phyloP scores from a whole-genome alignment of 2,888 invertebrate species.

The Zaprionus bogoriensis region DNA sequence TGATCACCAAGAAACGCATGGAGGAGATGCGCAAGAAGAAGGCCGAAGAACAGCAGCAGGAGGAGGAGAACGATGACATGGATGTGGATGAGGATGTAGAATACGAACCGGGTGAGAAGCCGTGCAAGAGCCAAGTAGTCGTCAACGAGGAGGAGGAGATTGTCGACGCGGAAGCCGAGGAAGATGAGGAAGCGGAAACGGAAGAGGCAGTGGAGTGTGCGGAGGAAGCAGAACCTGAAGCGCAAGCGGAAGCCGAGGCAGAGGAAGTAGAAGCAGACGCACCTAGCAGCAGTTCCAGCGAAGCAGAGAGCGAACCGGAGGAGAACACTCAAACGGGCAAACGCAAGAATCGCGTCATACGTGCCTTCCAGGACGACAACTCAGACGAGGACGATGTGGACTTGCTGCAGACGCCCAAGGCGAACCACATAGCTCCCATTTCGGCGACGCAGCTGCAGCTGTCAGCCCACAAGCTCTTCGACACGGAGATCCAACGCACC shows the following conservation, averaged over 20 bases:
- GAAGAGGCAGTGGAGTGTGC: constrained; percentile 81
- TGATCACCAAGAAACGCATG: constrained; percentile 88
- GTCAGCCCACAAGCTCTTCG: constrained; percentile 62
- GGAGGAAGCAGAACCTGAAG: constrained; percentile 57
- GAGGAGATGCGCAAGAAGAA: constrained; percentile 86
- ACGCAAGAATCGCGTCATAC: constrained; percentile 83
- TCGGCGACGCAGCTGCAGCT: constrained; percentile 51
- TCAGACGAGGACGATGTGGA: constrained; percentile 79
- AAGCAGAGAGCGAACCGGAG: constrained; percentile 67
- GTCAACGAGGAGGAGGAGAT: constrained; percentile 62
- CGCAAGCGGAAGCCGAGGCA: constrained; percentile 57
- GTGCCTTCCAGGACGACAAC: constrained; percentile 75
- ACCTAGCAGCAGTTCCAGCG: constrained; percentile 46
- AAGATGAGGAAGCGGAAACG: constrained; percentile 12
- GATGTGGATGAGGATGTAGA: constrained; percentile 74
- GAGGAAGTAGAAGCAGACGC: constrained; percentile 52
- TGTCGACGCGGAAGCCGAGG: constrained; percentile 69
- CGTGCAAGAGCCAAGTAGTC: constrained; percentile 28
- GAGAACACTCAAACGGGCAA: constrained; percentile 68
- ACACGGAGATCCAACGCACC: constrained; percentile 57
- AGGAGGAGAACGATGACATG: constrained; percentile 64
- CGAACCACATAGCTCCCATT: constrained; percentile 27
- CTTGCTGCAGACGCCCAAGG: constrained; percentile 67
- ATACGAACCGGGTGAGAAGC: constrained; percentile 72
- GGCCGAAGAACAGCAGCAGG: constrained; percentile 83